These are phyloP conservation scores for Tubulanus polymorphus DNA, from an alignment of 2,888 invertebrate genomes.

Conservation along the genomic window DNA sequence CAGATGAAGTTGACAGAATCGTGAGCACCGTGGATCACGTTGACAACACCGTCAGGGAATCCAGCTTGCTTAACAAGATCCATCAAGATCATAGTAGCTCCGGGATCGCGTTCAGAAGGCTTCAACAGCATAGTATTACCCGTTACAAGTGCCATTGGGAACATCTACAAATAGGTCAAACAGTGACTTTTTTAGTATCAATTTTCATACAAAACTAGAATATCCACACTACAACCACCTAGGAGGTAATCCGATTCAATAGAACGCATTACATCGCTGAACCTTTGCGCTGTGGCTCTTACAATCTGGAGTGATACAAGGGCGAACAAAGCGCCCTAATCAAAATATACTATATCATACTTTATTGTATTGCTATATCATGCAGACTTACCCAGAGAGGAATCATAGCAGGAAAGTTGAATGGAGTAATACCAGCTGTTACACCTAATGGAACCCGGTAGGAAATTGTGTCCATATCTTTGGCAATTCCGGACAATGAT, in stretches of 20 bases:
- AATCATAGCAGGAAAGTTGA: conserved; percentile 99
- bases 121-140: conserved; percentile 93
- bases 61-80: conserved; percentile 90
- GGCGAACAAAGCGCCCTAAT: too few species aligned
- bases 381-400: conserved; percentile 79
- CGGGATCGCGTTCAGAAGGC: conserved; percentile 97
- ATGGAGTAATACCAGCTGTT: conserved; percentile 92
- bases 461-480: conserved; percentile 93
- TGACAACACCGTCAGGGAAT: conserved; percentile 92
- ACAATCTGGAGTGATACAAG: too few species aligned
- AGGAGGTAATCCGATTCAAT: too few species aligned
- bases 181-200: not conserved
- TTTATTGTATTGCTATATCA: too few species aligned
- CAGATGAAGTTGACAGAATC: conserved; percentile 95
- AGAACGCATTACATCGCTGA: too few species aligned
- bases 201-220: not conserved
- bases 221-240: too few species aligned
- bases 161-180: conserved; percentile 56
- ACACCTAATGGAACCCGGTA: conserved; percentile 90
- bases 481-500: conserved; percentile 78
- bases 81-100: conserved; percentile 91
- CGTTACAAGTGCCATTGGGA: conserved; percentile 68
- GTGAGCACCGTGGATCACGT: conserved; percentile 92
- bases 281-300: too few species aligned
- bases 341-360: too few species aligned